phyloP scores from a whole-genome alignment of 2,797 vertebrate species.

The Varecia variegata region DNA sequence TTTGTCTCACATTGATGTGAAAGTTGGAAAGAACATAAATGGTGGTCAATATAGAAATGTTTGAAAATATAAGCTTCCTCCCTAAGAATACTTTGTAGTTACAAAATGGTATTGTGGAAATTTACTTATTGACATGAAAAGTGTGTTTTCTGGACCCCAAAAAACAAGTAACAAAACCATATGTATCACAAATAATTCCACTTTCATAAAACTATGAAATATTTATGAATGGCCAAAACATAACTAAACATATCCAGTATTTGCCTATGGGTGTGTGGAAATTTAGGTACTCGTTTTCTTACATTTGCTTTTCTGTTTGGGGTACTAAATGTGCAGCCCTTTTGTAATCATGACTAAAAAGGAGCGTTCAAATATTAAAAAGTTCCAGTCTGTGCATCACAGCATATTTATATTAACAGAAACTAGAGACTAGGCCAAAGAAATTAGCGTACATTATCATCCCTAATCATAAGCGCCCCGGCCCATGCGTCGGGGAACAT shows the following conservation, averaged over 20 bases:
- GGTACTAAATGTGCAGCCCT: not conserved
- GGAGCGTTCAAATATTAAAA: not conserved
- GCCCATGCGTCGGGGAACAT: not conserved
- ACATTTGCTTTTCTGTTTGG: constrained; percentile 26
- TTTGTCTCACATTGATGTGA: constrained; percentile 1
- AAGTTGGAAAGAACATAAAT: not conserved
- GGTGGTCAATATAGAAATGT: not conserved
- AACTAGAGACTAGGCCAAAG: not conserved
- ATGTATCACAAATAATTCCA: not conserved
- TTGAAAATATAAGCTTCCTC: constrained; percentile 25
- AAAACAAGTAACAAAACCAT: not conserved
- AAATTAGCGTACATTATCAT: not conserved
- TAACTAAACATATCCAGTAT: not conserved
- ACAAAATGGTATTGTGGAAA: not conserved
- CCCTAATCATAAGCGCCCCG: not conserved
- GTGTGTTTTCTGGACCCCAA: not conserved
- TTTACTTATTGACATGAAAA: not conserved
- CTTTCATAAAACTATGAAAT: constrained; percentile 1
- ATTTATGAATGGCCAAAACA: not conserved
- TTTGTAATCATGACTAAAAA: constrained; percentile 32
- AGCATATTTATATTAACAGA: not conserved
- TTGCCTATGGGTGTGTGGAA: not conserved
- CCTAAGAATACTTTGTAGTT: not conserved
- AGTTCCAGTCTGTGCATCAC: not conserved
- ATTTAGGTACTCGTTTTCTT: constrained; percentile 22